Conservation (phyloP, 2,113 vertebrate genomes). For the Rhabdomys dilectus region DNA sequence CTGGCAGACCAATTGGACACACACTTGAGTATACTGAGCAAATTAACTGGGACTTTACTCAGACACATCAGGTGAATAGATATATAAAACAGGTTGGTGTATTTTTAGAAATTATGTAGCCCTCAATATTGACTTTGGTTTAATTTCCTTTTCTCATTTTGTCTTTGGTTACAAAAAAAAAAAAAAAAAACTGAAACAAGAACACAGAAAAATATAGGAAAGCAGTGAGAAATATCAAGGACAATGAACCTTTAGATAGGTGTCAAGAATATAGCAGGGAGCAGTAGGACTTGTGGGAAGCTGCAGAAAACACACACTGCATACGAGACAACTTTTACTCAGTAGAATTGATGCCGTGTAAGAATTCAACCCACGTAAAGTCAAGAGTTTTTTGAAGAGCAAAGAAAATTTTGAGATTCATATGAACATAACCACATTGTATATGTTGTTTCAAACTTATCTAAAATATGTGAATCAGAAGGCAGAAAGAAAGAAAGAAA, state of each 20-base stretch:
- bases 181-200: not conserved
- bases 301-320: not conserved
- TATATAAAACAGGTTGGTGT: not conserved
- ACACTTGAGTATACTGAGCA: not conserved
- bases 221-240: not conserved
- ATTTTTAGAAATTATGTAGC: not conserved
- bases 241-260: not conserved
- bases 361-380: not conserved
- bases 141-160: not conserved
- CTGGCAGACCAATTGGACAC: not conserved
- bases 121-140: not conserved
- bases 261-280: not conserved
- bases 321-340: not conserved
- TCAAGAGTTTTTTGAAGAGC: not conserved
- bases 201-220: not conserved
- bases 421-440: not conserved
- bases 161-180: not conserved
- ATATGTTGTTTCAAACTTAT: not conserved
- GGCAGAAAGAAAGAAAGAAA: not conserved
- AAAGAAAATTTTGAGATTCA: slow-evolving; percentile 16
- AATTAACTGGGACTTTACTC: not conserved
- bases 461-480: not conserved
- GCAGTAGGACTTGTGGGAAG: not conserved
- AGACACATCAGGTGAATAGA: not conserved
- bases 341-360: not conserved